phyloP scores from a whole-genome alignment of 2,888 invertebrate species.

The Hesperia comma region DNA sequence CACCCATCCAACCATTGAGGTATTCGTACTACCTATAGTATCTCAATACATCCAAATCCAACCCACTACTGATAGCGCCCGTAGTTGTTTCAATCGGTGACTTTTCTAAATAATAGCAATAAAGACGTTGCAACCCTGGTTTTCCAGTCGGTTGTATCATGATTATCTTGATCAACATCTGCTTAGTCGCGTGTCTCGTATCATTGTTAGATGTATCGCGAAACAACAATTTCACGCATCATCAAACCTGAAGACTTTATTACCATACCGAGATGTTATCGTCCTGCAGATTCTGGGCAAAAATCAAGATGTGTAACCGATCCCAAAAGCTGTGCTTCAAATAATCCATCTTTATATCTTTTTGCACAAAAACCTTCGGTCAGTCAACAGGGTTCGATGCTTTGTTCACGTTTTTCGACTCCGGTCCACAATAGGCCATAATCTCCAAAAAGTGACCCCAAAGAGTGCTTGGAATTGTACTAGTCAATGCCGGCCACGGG shows the following conservation, averaged over 20 bases:
- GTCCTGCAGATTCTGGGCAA: constrained; percentile 43
- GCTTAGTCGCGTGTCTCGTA: constrained; percentile 38
- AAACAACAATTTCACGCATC: constrained; percentile 67
- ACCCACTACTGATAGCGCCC: too few relatives aligned
- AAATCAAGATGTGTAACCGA: constrained; percentile 67
- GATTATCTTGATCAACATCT: constrained; percentile 32
- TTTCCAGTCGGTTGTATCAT: constrained; percentile 16
- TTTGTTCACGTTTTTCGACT: constrained; percentile 75
- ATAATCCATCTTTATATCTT: constrained; percentile 53
- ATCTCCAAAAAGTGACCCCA: constrained; percentile 84
- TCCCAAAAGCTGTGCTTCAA: constrained; percentile 48
- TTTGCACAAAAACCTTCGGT: constrained; percentile 65
- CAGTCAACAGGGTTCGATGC: constrained; percentile 72
- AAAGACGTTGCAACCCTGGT: not conserved
- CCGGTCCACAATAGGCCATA: constrained; percentile 69
- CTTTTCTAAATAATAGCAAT: not conserved
- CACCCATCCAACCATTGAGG: too few relatives aligned
- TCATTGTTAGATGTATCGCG: constrained; percentile 24
- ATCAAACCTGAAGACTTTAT: constrained; percentile 58
- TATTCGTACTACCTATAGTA: too few relatives aligned
- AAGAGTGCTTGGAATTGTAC: constrained; percentile 70
- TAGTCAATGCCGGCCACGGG: constrained; percentile 60
- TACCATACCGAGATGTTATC: constrained; percentile 46
- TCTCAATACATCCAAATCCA: too few relatives aligned
- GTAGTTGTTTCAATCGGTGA: too few relatives aligned